Conservation (phyloP, 2,888 invertebrate species). For the Andrena hattorfiana region DNA sequence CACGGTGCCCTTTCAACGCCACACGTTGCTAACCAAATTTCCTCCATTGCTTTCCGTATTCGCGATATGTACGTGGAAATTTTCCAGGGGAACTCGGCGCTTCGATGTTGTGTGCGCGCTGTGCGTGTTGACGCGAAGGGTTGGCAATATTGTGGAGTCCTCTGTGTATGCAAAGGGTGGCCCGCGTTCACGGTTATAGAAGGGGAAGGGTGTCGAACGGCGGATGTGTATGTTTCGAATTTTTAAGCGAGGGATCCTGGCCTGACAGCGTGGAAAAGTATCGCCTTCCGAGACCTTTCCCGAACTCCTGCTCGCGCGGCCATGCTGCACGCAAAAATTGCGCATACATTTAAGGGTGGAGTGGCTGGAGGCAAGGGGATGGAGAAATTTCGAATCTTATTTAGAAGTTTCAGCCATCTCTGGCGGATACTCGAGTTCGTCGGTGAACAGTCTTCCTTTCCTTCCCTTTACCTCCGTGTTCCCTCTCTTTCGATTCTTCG, state of each 20-base stretch:
- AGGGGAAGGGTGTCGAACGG: not conserved
- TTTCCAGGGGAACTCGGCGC: constrained; percentile 31
- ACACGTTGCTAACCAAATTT: constrained; percentile 36
- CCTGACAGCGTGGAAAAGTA: constrained; percentile 15
- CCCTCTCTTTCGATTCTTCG: not conserved
- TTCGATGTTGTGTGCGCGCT: not conserved
- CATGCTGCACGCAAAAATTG: constrained; percentile 7
- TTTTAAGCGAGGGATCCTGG: constrained; percentile 18
- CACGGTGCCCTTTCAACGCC: constrained; percentile 31
- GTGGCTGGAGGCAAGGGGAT: not conserved
- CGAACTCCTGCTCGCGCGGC: not conserved
- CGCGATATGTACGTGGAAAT: constrained; percentile 40
- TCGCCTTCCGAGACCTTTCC: not conserved
- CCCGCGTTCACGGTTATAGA: not conserved
- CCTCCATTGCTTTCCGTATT: constrained; percentile 23
- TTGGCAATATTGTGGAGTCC: not conserved
- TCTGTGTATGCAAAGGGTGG: constrained; percentile 32
- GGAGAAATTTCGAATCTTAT: constrained; percentile 18
- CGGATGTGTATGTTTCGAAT: constrained; percentile 30
- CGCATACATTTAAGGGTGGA: constrained; percentile 12
- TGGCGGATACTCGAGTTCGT: not conserved
- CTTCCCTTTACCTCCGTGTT: not conserved
- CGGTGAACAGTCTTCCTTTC: not conserved
- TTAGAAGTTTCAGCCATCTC: constrained; percentile 6
- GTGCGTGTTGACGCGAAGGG: not conserved